phyloP scores from a whole-genome alignment of 2,888 invertebrate genomes.

The Brachypterus glaber region DNA sequence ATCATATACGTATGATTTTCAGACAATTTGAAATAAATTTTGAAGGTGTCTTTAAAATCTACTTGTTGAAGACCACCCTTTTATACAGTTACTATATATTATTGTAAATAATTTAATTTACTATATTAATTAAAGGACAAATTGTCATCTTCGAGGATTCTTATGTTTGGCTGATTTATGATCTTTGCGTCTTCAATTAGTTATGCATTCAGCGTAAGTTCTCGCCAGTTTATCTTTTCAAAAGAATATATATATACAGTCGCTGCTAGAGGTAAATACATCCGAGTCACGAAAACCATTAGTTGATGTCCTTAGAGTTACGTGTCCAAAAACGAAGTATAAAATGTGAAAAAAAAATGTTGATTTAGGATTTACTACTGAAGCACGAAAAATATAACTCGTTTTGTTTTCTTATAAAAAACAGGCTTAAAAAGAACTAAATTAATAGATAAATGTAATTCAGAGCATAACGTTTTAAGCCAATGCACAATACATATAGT shows the following conservation, averaged over 20 bases:
- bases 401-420: too few relatives aligned
- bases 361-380: too few relatives aligned
- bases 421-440: background rate
- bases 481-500: too few relatives aligned
- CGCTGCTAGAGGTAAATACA: constrained; percentile 8
- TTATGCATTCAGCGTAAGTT: too few relatives aligned
- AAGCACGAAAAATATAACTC: too few relatives aligned
- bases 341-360: too few relatives aligned
- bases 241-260: background rate
- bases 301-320: constrained; percentile 7
- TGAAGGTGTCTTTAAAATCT: too few relatives aligned
- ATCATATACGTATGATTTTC: too few relatives aligned
- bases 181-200: background rate
- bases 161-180: background rate
- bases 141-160: background rate
- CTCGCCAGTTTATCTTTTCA: too few relatives aligned
- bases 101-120: constrained; percentile 5
- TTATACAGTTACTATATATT: too few relatives aligned
- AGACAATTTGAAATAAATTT: too few relatives aligned
- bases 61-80: too few relatives aligned
- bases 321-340: constrained; percentile 7
- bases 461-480: constrained; percentile 1
- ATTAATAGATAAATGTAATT: background rate
- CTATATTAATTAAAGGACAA: constrained; percentile 1
- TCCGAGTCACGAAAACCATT: constrained; percentile 15